Evolutionary conservation across 2,113 vertebrate genomes (phyloP).

Genomic region (Dicentrarchus labrax): DNA sequence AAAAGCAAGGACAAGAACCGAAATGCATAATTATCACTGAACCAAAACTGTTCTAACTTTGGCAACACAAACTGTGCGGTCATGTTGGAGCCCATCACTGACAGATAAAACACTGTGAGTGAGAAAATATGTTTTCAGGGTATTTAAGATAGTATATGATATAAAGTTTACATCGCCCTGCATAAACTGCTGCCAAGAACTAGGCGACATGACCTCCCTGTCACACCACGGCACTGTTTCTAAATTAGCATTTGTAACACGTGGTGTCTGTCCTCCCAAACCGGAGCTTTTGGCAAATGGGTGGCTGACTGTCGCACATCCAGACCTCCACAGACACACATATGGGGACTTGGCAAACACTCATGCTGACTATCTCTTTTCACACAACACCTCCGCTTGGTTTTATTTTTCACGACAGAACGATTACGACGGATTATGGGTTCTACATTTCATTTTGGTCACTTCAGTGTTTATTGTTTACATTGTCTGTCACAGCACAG

Average conservation of each 20-base stretch:
- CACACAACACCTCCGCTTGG: constrained; percentile 26
- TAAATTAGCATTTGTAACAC: constrained; percentile 28
- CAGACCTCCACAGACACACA: constrained; percentile 55
- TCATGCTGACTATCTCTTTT: constrained; percentile 27
- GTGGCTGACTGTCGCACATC: constrained; percentile 39
- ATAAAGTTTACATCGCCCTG: not conserved
- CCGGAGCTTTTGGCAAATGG: constrained; percentile 23
- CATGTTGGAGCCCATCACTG: not conserved
- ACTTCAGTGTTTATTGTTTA: constrained; percentile 23
- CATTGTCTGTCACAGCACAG: constrained; percentile 34
- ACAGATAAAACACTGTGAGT: not conserved
- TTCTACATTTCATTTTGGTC: constrained; percentile 28
- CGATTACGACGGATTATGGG: constrained; percentile 21
- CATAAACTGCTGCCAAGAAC: no score
- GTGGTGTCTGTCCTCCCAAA: constrained; percentile 17
- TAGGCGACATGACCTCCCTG: not conserved
- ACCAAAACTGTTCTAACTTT: not conserved
- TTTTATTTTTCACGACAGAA: constrained; percentile 33
- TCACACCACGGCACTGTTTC: not conserved
- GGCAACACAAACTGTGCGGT: not conserved
- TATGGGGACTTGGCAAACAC: constrained; percentile 37
- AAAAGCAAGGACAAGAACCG: not conserved
- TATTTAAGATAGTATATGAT: not conserved
- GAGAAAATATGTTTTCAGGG: not conserved
- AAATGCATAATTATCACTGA: not conserved